These are phyloP conservation scores for Cuniculus paca DNA, from an alignment of 2,797 vertebrate genomes.

Conservation along the genomic window DNA sequence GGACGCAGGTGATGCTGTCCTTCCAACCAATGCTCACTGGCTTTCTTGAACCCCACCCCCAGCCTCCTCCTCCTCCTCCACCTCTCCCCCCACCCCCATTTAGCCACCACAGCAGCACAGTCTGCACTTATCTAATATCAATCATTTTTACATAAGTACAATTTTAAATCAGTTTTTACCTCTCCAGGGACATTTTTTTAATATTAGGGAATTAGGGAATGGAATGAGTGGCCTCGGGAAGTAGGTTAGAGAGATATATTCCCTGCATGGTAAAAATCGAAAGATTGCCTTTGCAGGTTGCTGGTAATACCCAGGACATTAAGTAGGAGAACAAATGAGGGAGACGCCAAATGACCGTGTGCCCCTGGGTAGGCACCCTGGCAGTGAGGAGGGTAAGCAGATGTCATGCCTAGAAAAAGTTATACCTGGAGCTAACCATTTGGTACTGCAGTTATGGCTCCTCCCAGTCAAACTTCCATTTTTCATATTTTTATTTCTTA, in stretches of 20 bases:
- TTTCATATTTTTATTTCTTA: conserved; percentile 68
- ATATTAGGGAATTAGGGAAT: conserved; percentile 54
- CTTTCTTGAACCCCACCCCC: accelerated
- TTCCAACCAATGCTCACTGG: not conserved
- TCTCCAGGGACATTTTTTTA: conserved; percentile 34
- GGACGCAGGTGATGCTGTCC: not conserved
- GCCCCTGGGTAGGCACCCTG: not conserved
- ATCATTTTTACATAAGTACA: not conserved
- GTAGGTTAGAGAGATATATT: conserved; percentile 28
- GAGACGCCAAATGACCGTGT: not conserved
- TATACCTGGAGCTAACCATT: conserved; percentile 31
- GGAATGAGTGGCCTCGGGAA: conserved; percentile 56
- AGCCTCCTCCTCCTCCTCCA: not conserved
- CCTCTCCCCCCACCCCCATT: not conserved
- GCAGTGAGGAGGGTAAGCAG: not conserved
- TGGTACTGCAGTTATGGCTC: not conserved
- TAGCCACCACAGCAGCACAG: not conserved
- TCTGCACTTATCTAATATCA: not conserved
- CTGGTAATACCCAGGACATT: not conserved
- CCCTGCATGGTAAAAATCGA: not conserved
- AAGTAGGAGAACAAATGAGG: conserved; percentile 37
- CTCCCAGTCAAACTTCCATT: not conserved
- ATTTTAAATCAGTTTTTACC: conserved; percentile 43
- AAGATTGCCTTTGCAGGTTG: conserved; percentile 13
- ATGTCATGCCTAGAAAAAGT: not conserved